Conservation (phyloP, 2,113 vertebrate species). For the Serilophus lunatus region DNA sequence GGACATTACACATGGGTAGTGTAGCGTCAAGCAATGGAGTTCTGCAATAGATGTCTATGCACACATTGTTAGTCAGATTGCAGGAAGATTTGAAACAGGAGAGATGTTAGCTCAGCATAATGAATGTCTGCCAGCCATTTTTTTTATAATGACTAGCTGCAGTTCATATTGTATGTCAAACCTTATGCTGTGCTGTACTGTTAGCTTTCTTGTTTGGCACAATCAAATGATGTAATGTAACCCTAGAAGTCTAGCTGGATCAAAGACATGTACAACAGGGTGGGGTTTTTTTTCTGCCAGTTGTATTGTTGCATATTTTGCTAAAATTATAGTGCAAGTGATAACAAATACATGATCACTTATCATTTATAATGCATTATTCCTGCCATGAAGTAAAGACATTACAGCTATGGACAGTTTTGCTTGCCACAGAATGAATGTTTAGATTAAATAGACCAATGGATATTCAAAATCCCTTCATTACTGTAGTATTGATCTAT, state of each 20-base stretch:
- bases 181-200: conserved; percentile 70
- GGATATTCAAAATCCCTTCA: conserved; percentile 8
- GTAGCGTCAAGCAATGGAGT: neutral
- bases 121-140: conserved; percentile 74
- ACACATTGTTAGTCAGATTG: conserved; percentile 61
- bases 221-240: conserved; percentile 67
- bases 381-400: conserved; percentile 2
- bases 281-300: conserved; percentile 5
- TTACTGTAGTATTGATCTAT: conserved; percentile 39
- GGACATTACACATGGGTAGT: neutral
- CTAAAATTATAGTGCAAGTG: conserved; percentile 52
- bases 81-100: conserved; percentile 61
- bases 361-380: conserved; percentile 48
- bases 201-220: conserved; percentile 73
- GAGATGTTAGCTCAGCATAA: conserved; percentile 72
- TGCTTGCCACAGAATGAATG: neutral
- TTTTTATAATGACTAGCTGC: conserved; percentile 75
- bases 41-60: conserved; percentile 33
- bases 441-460: conserved; percentile 4
- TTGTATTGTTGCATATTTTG: conserved; percentile 51
- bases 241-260: conserved; percentile 71
- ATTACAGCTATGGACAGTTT: conserved; percentile 11
- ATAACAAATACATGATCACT: conserved; percentile 50
- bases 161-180: conserved; percentile 78
- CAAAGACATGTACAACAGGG: conserved; percentile 52